These are phyloP conservation scores for Apostichopus californicus DNA, from an alignment of 35 echinoderm and acorn worm genomes.

Conservation along the genomic window DNA sequence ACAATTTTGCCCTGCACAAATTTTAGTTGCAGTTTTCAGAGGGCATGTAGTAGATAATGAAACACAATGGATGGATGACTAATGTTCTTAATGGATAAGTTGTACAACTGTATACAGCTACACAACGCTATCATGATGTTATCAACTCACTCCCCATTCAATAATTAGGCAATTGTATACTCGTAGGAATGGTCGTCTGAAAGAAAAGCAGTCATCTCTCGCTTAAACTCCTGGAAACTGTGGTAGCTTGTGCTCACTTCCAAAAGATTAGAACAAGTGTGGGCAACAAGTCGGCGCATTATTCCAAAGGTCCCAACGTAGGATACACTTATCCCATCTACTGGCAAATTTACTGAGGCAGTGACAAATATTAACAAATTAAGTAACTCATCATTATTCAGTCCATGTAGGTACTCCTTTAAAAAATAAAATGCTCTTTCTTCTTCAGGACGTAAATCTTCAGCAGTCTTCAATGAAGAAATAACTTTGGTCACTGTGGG, in stretches of 20 bases:
- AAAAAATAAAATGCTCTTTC: slow-evolving; percentile 16
- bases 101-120: too few species aligned
- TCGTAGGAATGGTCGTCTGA: not conserved
- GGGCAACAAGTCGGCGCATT: not conserved
- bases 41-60: too few species aligned
- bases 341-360: not conserved
- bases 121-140: too few species aligned
- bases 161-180: not conserved
- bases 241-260: not conserved
- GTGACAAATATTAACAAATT: not conserved
- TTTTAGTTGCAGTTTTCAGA: too few species aligned
- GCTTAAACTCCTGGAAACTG: not conserved
- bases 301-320: not conserved
- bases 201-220: not conserved
- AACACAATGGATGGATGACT: too few species aligned
- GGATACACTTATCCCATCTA: not conserved
- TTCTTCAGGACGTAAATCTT: slow-evolving; percentile 12
- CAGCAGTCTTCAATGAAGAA: not conserved
- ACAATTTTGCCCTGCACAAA: too few species aligned
- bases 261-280: not conserved
- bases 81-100: too few species aligned
- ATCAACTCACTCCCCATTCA: too few species aligned
- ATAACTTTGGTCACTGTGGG: not conserved
- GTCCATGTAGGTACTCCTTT: not conserved
- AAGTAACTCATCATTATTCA: not conserved